Base-by-base conservation (phyloP, 2,113 vertebrate genomes). In the Boleophthalmus pectinirostris region DNA sequence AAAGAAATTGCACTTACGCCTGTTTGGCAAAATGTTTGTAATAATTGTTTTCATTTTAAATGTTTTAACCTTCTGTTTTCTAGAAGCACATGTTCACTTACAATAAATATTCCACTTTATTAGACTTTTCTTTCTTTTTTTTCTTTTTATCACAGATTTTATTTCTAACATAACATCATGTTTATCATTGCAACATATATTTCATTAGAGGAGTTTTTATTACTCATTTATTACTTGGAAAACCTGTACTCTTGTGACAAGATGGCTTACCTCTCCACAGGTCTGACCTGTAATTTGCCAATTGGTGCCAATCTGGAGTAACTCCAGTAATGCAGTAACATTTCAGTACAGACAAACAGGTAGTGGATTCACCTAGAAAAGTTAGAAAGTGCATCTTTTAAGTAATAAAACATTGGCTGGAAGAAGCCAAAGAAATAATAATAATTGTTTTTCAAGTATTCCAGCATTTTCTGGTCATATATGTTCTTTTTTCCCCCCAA, bases 31-130 rank as follows among this genome's bases (percentile, higher is more conserved):
- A 72, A 67, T n/a, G 15, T 15, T 46, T 15, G 67, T 65, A 24
- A 49, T 14, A 29, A 5, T 66, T 11, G 29, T 69, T 38, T 2
- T 69, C 79, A 21, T 68, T 5, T 24, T 35, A 24, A 33, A 18
- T 78, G 33, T 67, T 71, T 38, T 13, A 75, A 23, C 78, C 78
- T 74, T 54, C 46, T 51, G 29, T 86, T 80, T 73, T 82, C 16
- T 73, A 61, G 38, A 69, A 78, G 72, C 45, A 66, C 12, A 29
- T 46, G 79, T 80, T 66, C 7, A 7, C 16, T 63, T 69, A 7
- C 69, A 86, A 87, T 89, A 86, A 89, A 88, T 12, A 61, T n/a
- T 21, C n/a, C 18, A 25, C 2, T 24, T 80, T 83, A 51, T 51
- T 51, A 51, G 49, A 51, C 16, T 29, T 29, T 29, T 2, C 4